Conservation (phyloP, 2,888 invertebrate species). For the Leucophora obtusa region DNA sequence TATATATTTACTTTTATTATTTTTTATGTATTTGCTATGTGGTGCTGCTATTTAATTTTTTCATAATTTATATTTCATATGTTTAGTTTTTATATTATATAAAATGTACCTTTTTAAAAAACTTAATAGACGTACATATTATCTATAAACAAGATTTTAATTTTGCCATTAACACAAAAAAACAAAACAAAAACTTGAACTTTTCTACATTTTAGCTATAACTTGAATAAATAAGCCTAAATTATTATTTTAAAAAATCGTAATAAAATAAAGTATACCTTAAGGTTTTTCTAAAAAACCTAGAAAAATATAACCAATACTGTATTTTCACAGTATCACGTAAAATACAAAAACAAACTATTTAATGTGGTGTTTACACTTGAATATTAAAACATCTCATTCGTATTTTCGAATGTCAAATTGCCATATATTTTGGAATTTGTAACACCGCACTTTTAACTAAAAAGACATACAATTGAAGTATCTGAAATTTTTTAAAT, state of each 20-base stretch:
- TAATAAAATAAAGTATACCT: slow-evolving; percentile 42
- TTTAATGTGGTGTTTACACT: no score
- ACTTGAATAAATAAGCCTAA: slow-evolving; percentile 24
- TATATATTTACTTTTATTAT: slow-evolving; percentile 26
- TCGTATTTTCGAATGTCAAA: no score
- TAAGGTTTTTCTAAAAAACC: slow-evolving; percentile 53
- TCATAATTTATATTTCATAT: slow-evolving; percentile 28
- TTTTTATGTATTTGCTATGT: slow-evolving; percentile 45
- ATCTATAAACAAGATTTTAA: slow-evolving; percentile 14
- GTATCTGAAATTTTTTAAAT: no score
- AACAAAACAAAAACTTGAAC: slow-evolving; percentile 19
- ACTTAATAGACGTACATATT: slow-evolving; percentile 17
- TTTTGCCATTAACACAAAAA: slow-evolving; percentile 23
- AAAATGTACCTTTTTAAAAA: slow-evolving; percentile 49
- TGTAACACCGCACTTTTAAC: no score
- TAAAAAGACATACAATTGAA: no score
- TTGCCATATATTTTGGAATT: no score
- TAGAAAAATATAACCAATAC: slow-evolving; percentile 27
- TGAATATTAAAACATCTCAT: no score
- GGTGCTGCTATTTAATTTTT: slow-evolving; percentile 49
- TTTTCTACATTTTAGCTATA: slow-evolving; percentile 41
- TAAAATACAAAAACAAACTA: slow-evolving; percentile 14
- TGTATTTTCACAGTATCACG: slow-evolving; percentile 57
- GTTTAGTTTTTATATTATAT: neutral
- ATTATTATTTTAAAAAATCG: slow-evolving; percentile 10